Percentiles rank a stretch among this genome's conserved stretches.
Conservation (phyloP, 2,888 invertebrate genomes). For the Cetonia aurata region DNA sequence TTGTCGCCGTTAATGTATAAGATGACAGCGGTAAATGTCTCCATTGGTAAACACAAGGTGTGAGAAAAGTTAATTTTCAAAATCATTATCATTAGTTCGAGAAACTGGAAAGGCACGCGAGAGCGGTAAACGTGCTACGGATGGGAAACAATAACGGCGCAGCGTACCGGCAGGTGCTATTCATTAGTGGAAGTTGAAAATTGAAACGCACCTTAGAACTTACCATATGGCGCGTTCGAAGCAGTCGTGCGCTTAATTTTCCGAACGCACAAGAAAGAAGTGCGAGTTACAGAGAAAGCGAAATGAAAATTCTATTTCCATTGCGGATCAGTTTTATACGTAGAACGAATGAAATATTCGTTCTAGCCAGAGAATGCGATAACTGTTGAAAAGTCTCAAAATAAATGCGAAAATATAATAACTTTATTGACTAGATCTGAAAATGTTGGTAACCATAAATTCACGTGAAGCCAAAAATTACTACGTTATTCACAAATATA, state of each 20-base stretch:
- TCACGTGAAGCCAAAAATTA: too few species aligned
- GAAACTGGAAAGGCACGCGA: neutral
- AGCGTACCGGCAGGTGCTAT: constrained; percentile 24
- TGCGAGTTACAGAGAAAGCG: too few species aligned
- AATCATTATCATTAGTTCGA: constrained; percentile 30
- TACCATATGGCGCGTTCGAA: constrained; percentile 10
- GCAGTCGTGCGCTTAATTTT: constrained; percentile 7
- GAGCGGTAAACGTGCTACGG: constrained; percentile 11
- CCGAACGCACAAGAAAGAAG: neutral
- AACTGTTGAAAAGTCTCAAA: too few species aligned
- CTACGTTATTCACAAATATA: too few species aligned
- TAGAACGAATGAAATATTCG: too few species aligned
- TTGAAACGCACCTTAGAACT: constrained; percentile 15
- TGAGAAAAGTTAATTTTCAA: constrained; percentile 31
- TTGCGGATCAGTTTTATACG: too few species aligned
- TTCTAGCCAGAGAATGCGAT: too few species aligned
- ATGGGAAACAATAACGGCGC: constrained; percentile 16
- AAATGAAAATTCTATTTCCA: too few species aligned
- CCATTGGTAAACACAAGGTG: constrained; percentile 27
- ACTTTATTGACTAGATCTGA: too few species aligned
- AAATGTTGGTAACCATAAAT: too few species aligned
- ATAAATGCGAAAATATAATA: too few species aligned
- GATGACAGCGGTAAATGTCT: neutral
- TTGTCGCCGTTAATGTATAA: neutral
- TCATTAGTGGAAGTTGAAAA: constrained; percentile 23